A percentile compares a stretch with the other conserved stretches of the same genome.
Evolutionary conservation across 2,113 vertebrate species (phyloP).

Genomic region (Paradisaea rubra): DNA sequence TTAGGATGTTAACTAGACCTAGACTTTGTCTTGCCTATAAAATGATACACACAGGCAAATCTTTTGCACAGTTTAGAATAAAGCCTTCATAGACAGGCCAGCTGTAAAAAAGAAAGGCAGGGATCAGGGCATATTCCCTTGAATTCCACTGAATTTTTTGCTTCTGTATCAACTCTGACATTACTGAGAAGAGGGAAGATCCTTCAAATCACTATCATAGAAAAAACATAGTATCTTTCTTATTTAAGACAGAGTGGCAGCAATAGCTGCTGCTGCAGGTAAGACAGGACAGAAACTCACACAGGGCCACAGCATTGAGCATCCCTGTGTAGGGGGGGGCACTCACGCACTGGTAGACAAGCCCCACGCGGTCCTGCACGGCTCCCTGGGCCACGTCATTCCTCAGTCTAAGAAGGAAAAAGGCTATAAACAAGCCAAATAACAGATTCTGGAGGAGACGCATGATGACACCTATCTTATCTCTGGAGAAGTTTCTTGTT

Average conservation of each 20-base stretch:
- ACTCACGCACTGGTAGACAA: constrained; percentile 87
- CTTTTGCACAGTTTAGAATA: not conserved
- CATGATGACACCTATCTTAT: constrained; percentile 86
- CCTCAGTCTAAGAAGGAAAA: constrained; percentile 82
- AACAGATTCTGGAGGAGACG: constrained; percentile 91
- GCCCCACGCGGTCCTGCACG: constrained; percentile 87
- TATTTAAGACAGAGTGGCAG: not conserved
- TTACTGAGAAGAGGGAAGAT: not conserved
- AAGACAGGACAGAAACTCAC: constrained; percentile 74
- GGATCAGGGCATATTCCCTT: not conserved
- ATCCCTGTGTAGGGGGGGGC: constrained; percentile 89
- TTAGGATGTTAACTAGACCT: not conserved
- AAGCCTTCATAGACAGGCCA: not conserved
- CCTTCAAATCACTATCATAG: not conserved
- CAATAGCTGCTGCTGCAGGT: not conserved
- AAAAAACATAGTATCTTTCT: not conserved
- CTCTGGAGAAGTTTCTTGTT: constrained; percentile 81
- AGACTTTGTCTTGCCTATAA: not conserved
- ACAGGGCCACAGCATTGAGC: constrained; percentile 89
- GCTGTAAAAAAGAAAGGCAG: not conserved
- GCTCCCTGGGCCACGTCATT: constrained; percentile 80
- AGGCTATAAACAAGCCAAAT: constrained; percentile 83
- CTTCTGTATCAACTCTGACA: not conserved
- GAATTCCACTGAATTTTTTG: not conserved
- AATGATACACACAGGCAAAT: not conserved